Base-by-base conservation (phyloP, 37 sponge, comb jelly and placozoan species). In the Eunapius fragilis region DNA sequence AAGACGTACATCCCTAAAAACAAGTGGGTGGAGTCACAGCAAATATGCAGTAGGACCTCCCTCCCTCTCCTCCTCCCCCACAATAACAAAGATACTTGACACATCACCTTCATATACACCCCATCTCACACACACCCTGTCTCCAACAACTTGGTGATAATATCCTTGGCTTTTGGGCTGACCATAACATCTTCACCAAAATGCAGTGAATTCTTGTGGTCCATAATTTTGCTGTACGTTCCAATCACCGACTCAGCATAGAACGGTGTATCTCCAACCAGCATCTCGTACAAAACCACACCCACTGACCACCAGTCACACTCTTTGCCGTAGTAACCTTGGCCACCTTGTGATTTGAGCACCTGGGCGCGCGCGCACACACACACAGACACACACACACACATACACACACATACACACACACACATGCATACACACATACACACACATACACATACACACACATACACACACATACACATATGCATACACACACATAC, bases 271-370 rank as follows among this genome's bases (percentile, higher is more conserved):
- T 98, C 99, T 37, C 96, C 97, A 0, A 87, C 81, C 67, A 95
- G 78, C 93, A 98, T 97, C 87, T 98, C 99, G 85, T 91, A 98
- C 79, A 97, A 88, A 75, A 95, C 90, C 77, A 98, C 92, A 32
- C 99, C 99, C 77, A 98, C 94, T 38, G 97, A 97, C 99, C 99
- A 98, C 97, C 97, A 98, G 86, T 98, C 99, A 87, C 99, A 98
- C 86, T 98, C 99, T 23, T 80, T 41, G 17, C 99, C 99, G 68
- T 98, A 98, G 81, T 87, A 87, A 3, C 97, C 99, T 13, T 94
- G 83, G 14, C 97, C 95, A 30, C 96, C 96, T 69, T 96, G 98
- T 26, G 94, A 94, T 81, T 91, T 89, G 34, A 96, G 86, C 36
- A 98, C 96, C 85, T 89, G 37, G 26, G 17, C 58, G 25, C 25